Conservation (phyloP, 2,113 vertebrate genomes). For the Tachysurus vachellii region DNA sequence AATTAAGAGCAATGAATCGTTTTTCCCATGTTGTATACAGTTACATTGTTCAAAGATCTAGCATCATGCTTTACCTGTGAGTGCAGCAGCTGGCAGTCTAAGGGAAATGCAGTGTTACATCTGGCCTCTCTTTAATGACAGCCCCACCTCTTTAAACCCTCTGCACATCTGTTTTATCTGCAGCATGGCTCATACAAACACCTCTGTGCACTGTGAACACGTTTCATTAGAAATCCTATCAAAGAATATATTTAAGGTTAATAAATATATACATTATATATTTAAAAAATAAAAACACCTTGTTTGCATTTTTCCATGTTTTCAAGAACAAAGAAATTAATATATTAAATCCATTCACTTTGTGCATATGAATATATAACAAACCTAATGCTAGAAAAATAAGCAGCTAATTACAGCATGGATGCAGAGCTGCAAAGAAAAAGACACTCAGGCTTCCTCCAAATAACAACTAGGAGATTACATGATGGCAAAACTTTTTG, state of each 20-base stretch:
- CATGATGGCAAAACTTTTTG: background rate
- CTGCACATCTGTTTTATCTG: conserved; percentile 1
- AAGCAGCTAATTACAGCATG: background rate
- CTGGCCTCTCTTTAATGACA: conserved; percentile 19
- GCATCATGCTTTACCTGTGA: background rate
- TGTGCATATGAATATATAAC: background rate
- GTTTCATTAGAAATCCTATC: background rate
- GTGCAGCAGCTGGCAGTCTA: conserved; percentile 20
- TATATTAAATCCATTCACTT: background rate
- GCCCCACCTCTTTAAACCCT: conserved; percentile 11
- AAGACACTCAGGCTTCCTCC: background rate
- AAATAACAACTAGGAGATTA: background rate
- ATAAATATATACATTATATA: background rate
- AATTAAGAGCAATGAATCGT: background rate
- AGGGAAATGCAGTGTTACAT: background rate
- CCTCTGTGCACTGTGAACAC: background rate
- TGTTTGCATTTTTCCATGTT: background rate
- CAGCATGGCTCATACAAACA: background rate
- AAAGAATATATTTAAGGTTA: background rate
- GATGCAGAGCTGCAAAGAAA: background rate
- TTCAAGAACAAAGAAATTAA: background rate
- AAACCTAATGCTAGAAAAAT: background rate
- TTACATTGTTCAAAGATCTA: background rate
- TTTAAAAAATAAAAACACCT: background rate
- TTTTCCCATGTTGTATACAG: background rate